phyloP scores from a whole-genome alignment of 2,797 vertebrate species.

The Scolopax bukidnonensis region DNA sequence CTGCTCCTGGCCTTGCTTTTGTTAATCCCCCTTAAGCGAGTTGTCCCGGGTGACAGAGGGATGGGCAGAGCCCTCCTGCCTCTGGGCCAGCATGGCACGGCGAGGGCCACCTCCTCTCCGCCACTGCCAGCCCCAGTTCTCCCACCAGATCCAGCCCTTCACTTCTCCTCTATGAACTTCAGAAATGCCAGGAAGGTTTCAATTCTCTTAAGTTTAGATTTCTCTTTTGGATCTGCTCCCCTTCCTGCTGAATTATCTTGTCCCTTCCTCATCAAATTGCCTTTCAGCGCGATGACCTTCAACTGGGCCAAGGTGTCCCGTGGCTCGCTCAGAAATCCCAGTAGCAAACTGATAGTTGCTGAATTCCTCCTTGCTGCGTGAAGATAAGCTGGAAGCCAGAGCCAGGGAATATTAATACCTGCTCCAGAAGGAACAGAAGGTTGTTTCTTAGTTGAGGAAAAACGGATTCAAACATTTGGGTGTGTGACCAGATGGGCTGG shows the following conservation, averaged over 20 bases:
- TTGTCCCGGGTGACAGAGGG: not conserved
- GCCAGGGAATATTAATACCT: conserved; percentile 9
- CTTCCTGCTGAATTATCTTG: not conserved
- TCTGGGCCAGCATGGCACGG: rapidly evolving
- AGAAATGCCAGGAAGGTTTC: not conserved
- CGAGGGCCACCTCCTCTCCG: rapidly evolving
- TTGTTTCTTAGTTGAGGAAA: conserved; percentile 1
- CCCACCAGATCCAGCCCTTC: not conserved
- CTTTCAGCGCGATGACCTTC: not conserved
- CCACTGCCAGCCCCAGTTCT: not conserved
- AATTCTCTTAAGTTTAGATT: not conserved
- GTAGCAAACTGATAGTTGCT: not conserved
- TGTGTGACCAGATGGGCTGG: conserved; percentile 12
- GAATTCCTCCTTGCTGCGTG: not conserved
- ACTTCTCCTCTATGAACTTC: not conserved
- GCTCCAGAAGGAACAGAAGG: conserved; percentile 18
- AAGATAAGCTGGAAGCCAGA: conserved; percentile 27
- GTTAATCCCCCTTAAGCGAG: not conserved
- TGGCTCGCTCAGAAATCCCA: not conserved
- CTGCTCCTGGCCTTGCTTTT: not conserved
- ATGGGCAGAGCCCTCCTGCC: not conserved
- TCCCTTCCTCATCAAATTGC: not conserved
- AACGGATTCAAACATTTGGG: not conserved
- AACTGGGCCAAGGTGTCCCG: not conserved
- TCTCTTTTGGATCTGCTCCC: not conserved